Evolutionary conservation across 92 coral and sea anemone species (phyloP).

Genomic region (Siderastrea siderea): DNA sequence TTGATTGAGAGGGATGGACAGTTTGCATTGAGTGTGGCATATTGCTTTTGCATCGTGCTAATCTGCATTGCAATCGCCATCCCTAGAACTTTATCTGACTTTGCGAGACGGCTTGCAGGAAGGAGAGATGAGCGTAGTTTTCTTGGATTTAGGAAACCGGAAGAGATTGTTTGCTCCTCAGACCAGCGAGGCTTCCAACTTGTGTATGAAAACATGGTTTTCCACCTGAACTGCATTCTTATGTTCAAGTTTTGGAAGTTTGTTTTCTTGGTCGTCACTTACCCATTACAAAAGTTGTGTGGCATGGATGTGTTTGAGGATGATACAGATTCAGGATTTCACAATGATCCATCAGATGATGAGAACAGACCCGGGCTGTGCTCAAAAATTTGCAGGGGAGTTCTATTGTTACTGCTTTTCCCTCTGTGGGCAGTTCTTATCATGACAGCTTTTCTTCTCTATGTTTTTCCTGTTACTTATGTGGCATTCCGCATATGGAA

Average conservation of each 20-base stretch:
- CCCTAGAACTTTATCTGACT: conserved; percentile 92
- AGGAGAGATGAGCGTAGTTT: conserved; percentile 88
- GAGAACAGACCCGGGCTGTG: conserved; percentile 40
- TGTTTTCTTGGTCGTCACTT: conserved; percentile 68
- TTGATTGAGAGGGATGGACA: conserved; percentile 67
- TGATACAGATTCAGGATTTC: conserved; percentile 20
- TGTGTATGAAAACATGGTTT: conserved; percentile 94
- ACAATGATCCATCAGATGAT: conserved; percentile 35
- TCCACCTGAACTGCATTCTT: conserved; percentile 88
- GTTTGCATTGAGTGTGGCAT: conserved; percentile 67
- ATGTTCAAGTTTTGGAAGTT: conserved; percentile 90
- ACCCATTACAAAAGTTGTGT: conserved; percentile 80
- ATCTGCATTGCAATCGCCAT: conserved; percentile 92
- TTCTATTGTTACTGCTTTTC: conserved; percentile 64
- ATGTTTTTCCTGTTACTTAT: conserved; percentile 90
- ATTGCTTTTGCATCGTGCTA: conserved; percentile 86
- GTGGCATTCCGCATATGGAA: conserved; percentile 94
- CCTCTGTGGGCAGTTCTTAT: conserved; percentile 82
- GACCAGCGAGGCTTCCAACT: conserved; percentile 97
- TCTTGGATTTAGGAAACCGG: conserved; percentile 93
- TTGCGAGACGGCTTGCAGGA: conserved; percentile 94
- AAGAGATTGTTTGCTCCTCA: conserved; percentile 64
- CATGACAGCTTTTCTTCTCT: conserved; percentile 80
- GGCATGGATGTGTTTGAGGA: conserved; percentile 36
- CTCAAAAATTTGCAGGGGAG: conserved; percentile 51